Evolutionary conservation across 1,140 invertebrate species (phyloP).

Genomic region (Cherax destructor): DNA sequence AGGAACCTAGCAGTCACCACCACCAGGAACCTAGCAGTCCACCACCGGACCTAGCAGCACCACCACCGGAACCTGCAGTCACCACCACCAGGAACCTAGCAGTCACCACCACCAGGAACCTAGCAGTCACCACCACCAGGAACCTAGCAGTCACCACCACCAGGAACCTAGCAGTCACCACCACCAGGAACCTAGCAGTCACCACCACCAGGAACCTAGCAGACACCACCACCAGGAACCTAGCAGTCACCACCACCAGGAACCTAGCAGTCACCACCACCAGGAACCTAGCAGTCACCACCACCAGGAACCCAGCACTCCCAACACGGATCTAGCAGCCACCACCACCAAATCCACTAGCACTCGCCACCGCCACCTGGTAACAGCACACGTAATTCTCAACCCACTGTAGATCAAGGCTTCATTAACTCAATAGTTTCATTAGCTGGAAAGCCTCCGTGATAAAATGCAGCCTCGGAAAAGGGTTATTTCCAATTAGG

Average conservation of each 20-base stretch:
- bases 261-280: background rate
- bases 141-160: too few species aligned
- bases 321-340: background rate
- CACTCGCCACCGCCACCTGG: background rate
- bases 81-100: background rate
- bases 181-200: too few species aligned
- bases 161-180: too few species aligned
- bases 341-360: background rate
- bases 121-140: too few species aligned
- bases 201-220: too few species aligned
- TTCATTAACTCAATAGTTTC: conserved; percentile 60
- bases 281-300: background rate
- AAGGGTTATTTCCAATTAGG: conserved; percentile 55
- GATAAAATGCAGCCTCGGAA: conserved; percentile 39
- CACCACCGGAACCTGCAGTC: background rate
- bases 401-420: conserved; percentile 47
- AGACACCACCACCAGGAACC: background rate
- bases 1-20: background rate
- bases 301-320: background rate
- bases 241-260: too few species aligned
- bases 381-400: conserved; percentile 32
- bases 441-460: conserved; percentile 50
- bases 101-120: background rate
- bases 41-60: background rate
- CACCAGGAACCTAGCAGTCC: background rate